Evolutionary conservation across 1,140 invertebrate genomes (phyloP), one percentile per base, ranked within the genome.

Genomic region (Aplysia californica): DNA sequence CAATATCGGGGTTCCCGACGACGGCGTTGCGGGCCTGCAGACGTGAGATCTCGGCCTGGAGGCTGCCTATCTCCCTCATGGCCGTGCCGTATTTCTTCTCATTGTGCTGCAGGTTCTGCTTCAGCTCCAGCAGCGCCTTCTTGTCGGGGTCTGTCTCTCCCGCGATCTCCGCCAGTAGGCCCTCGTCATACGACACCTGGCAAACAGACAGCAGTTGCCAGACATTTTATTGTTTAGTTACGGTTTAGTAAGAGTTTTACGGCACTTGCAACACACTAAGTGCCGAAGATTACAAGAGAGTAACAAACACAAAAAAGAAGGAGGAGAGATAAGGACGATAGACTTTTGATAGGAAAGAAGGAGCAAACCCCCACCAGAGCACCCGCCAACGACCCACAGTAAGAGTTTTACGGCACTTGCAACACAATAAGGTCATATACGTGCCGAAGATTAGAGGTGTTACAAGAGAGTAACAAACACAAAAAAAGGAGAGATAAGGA

Each of bases 21-120:
- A 65, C 80, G 1, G 75, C 64, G 56, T 79, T 80, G 56, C 75
- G 79, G 23, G 79, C 78, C 68, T 86, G 84, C 10, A 87, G 79
- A 15, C 76, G 58, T 36, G 69, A 78, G 38, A 87, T 84, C 66
- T 87, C 85, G 15, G 79, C 79, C 72, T 87, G 84, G 2, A 88
- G 78, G 36, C 78, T 81, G 74, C 76, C 83, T 35, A 88, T 86
- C 66, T 87, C 85, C 44, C 84, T 82, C 68, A 87, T 75, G 33
- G 86, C 86, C 50, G 83, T 82, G 41, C 83, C 82, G 81, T 87
- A 88, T 80, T 87, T 86, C 71, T 82, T 81, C 75, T 88, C 86
- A 77, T 84, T 85, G 6, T 78, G 71, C n/a, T 80, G 41, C 39
- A 84, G 74, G 69, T 83, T 87, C 66, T 86, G 85, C 67, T 84